Percentiles rank a stretch among this genome's conserved stretches.
Evolutionary conservation across 2,888 invertebrate genomes (phyloP).

Genomic region (Leptothorax acervorum): DNA sequence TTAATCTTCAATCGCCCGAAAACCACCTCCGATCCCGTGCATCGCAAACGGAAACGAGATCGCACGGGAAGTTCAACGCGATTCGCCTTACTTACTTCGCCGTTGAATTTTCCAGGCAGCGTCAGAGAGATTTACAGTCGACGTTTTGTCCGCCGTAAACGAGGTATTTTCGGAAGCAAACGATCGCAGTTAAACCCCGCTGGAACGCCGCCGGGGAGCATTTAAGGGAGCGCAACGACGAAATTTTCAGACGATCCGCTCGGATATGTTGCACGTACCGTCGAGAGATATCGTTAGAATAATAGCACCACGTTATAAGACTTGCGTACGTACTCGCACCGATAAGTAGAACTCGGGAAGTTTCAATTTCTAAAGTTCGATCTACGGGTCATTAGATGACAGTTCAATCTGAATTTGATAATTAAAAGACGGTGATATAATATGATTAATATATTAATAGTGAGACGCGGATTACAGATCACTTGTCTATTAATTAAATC

Average conservation of each 20-base stretch:
- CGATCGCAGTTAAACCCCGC: conserved; percentile 71
- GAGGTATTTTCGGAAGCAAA: conserved; percentile 74
- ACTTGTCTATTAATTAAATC: not conserved
- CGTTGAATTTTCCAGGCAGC: conserved; percentile 63
- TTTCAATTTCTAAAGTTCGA: conserved; percentile 15
- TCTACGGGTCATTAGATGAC: not conserved
- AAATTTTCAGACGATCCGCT: conserved; percentile 69
- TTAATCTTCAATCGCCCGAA: not conserved
- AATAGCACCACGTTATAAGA: conserved; percentile 64
- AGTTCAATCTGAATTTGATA: not conserved
- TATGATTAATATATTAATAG: not conserved
- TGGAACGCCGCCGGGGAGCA: conserved; percentile 70
- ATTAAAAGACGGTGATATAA: not conserved
- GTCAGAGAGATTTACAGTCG: conserved; percentile 71
- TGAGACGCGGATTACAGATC: not conserved
- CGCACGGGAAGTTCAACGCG: conserved; percentile 9
- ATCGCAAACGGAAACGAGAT: conserved; percentile 48
- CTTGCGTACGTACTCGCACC: conserved; percentile 17
- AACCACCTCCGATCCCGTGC: not conserved
- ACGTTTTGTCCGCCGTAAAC: conserved; percentile 71
- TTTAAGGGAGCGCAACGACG: conserved; percentile 66
- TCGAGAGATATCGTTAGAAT: conserved; percentile 66
- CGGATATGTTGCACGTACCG: conserved; percentile 61
- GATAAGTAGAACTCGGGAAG: conserved; percentile 55
- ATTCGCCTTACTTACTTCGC: conserved; percentile 41